A percentile compares a stretch with the other conserved stretches of the same genome.
Evolutionary conservation across 2,888 invertebrate species (phyloP).

Genomic region (Temnothorax unifasciatus): DNA sequence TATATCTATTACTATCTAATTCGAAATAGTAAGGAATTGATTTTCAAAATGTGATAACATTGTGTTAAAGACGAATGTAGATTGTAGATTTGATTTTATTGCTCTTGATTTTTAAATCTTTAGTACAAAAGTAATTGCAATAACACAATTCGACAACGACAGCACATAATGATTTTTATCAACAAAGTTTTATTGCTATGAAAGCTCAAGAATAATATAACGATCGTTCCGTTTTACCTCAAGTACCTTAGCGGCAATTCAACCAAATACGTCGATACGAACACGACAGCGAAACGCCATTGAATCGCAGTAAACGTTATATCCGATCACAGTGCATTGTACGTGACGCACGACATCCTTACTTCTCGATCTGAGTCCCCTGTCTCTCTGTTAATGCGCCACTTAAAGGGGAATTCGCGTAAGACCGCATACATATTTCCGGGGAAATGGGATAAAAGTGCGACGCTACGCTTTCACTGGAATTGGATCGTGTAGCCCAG

Average conservation of each 20-base stretch:
- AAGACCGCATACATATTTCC: slow-evolving; percentile 50
- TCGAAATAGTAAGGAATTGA: not conserved
- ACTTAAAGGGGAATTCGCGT: slow-evolving; percentile 38
- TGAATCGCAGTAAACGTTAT: slow-evolving; percentile 45
- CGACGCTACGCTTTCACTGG: slow-evolving; percentile 49
- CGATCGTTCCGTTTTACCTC: not conserved
- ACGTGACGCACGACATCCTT: slow-evolving; percentile 21
- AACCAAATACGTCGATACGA: slow-evolving; percentile 8
- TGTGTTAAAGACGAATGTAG: not conserved
- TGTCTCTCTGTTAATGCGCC: slow-evolving; percentile 29
- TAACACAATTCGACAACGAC: not conserved
- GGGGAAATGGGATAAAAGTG: slow-evolving; percentile 44
- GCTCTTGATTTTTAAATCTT: not conserved
- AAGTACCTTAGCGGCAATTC: slow-evolving; percentile 9
- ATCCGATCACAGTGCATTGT: slow-evolving; percentile 36
- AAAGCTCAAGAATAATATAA: slow-evolving; percentile 1
- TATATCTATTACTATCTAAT: not conserved
- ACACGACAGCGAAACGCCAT: slow-evolving; percentile 23
- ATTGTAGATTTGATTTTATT: not conserved
- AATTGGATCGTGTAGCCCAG: slow-evolving; percentile 51
- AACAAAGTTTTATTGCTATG: not conserved
- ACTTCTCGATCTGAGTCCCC: slow-evolving; percentile 23
- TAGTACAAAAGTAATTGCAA: not conserved
- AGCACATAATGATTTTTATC: not conserved
- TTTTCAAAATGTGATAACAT: not conserved